Base-by-base conservation (phyloP, 2,888 invertebrate genomes). In the Tipula vernalis region DNA sequence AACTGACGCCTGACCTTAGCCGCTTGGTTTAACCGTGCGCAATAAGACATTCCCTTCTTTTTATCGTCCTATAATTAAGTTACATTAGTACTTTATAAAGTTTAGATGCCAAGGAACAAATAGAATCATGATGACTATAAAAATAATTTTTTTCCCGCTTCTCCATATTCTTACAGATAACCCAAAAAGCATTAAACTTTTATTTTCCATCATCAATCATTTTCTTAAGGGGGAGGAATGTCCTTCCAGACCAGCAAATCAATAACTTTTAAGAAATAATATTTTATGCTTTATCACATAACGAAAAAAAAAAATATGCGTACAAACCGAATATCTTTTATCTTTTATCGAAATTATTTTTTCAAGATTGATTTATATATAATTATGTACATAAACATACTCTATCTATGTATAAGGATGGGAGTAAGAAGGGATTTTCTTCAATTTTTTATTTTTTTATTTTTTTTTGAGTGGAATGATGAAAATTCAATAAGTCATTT, bases 401-500 rank as follows among this genome's bases (percentile, higher is more conserved):
- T 28, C 44, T 10, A 12, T 44, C 0, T 10, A 44, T 44, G 8
- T 8, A 71, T 15, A 51, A n/a, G n/a, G 51, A 39, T 39, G 51
- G 51, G 51, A 5, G 51, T 51, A 28, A 8, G 10, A 28, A 28
- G 28, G 71, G 71, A 3, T 71, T 28, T 28, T 28, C 28, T 28
- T 28, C 28, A 28, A 2, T 28, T 28, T 28, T 71, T n/a, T n/a
- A n/a, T n/a, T n/a, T n/a, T n/a, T n/a, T n/a, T n/a, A n/a, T n/a
- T n/a, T 28, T n/a, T 28, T 1, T 28, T 71, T 71, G 10, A 71
- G 71, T 71, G 71, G 71, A 71, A 71, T 28, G 71, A 71, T 71
- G 71, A 71, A 71, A 71, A 71, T 71, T 71, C 71, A 71, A 71
- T 71, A 71, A 71, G 71, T 71, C 71, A 71, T 71, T 71, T 71